Evolutionary conservation across 2,888 invertebrate genomes (phyloP), one percentile per base, ranked within the genome.

Genomic region (Acrocyrtus sp.): DNA sequence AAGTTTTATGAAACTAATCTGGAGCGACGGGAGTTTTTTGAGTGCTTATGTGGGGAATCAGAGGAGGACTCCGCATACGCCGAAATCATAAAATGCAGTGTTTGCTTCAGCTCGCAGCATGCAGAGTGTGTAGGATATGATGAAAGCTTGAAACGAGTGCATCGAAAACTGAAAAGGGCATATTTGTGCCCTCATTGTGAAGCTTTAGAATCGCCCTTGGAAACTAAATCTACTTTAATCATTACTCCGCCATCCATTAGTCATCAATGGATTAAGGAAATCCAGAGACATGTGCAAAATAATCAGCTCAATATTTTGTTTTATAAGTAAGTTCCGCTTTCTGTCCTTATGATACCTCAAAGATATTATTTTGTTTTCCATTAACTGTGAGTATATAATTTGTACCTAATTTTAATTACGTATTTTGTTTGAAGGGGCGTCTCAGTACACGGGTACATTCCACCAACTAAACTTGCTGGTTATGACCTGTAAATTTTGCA

Each of bases 221-320:
- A 86, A 54, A 88, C 89, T 1, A 85, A 86, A 21, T 89, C 90
- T 0, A 93, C 93, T 0, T 84, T 93, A 53, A 92, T 93, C 77
- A 88, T 93, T 2, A 88, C 91, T 1, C 93, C 93, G 1, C 82
- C 83, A 3, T 85, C 90, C 3, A 89, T 93, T 56, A 86, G 88
- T 78, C 85, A 87, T 75, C 92, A 93, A 83, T 93, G 93, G 93
- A 85, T 87, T 26, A 87, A 89, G 5, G 93, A 93, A 83, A 88
- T 92, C 63, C 82, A 84, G 34, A 89, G 88, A 75, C 92, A 92
- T 83, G 83, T 90, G 15, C 83, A 83, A 19, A 84, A 86, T 48
- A 76, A 85, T 43, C 84, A 82, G 6, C 45, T 89, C 1, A 86
- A 84, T 65, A 86, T 89, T n/a, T 81, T 88, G 4, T 82, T 86